Evolutionary conservation across 2,113 vertebrate species (phyloP), one percentile per base, ranked within the genome.

Genomic region (Hypanus sabinus): DNA sequence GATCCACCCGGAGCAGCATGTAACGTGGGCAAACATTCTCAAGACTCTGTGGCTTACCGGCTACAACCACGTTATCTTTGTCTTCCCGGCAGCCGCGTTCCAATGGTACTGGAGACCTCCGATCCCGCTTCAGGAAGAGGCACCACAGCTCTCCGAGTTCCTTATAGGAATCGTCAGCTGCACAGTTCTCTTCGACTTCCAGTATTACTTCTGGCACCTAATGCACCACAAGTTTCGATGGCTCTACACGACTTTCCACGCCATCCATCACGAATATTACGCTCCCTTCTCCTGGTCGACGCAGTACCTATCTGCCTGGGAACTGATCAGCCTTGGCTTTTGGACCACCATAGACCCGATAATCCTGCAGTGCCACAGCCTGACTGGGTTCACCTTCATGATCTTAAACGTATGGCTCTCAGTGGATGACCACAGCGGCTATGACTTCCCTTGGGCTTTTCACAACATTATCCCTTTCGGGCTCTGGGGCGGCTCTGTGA

Each of bases 151-250:
- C 70, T 94, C 94, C n/a, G 96, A 95, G 94, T 97, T 97, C 94
- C 94, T 96, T 85, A 94, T 97, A 87, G 97, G 97, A 20, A 96
- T 97, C 94, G 93, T 97, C 94, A 97, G 97, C 77, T 97, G 97
- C 95, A 96, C 95, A 68, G 95, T 97, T n/a, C 95, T 97, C 55
- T 97, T 97, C 65, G 97, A 97, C 94, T 97, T 97, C 95, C 97
- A 97, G 96, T 97, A 97, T 75, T 97, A 97, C 95, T 94, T 97
- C 79, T 97, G 97, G 97, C 97, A 97, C 94, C 95, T 97, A 20
- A 94, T 97, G 94, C 97, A 97, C 95, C 97, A 97, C 94, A 96
- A 96, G 5, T 94, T 97, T 1, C 94, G 95, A 12, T 97, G 97
- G 97, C 94, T 97, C 77, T 97, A 97, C 96, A 95, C 96, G 83